These are phyloP conservation scores for Platynereis dumerilii DNA, from an alignment of 2,888 invertebrate species.

Conservation along the genomic window DNA sequence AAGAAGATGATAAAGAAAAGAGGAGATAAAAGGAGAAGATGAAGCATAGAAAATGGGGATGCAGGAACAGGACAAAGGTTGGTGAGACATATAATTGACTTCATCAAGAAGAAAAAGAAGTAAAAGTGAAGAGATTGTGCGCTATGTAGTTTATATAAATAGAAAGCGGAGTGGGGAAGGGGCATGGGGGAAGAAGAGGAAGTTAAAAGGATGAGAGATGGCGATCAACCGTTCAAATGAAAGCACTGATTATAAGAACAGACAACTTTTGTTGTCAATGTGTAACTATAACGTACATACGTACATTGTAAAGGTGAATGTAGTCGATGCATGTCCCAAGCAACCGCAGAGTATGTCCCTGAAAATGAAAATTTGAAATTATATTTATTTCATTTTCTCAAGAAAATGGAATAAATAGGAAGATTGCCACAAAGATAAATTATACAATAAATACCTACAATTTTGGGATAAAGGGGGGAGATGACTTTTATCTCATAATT, in stretches of 20 bases:
- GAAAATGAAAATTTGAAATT: background rate
- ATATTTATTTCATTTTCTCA: no score
- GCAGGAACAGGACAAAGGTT: background rate
- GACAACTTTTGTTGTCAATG: background rate
- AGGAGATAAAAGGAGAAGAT: background rate
- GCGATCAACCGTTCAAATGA: no score
- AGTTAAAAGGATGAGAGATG: no score
- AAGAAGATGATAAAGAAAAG: background rate
- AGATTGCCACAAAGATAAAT: no score
- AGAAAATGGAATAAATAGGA: no score
- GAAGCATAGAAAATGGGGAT: background rate
- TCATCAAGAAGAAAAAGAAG: background rate
- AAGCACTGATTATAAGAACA: background rate
- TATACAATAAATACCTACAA: background rate
- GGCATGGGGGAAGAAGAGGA: no score
- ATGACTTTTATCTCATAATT: background rate
- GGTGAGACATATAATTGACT: background rate
- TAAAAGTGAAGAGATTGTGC: constrained; percentile 1
- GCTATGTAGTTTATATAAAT: no score
- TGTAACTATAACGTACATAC: background rate
- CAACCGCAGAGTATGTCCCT: background rate
- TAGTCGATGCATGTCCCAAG: background rate
- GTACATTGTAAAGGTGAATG: background rate
- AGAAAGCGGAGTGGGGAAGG: no score
- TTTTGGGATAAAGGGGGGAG: background rate